Evolutionary conservation across 2,888 invertebrate species (phyloP).

Genomic region (Silvanus unidentatus): DNA sequence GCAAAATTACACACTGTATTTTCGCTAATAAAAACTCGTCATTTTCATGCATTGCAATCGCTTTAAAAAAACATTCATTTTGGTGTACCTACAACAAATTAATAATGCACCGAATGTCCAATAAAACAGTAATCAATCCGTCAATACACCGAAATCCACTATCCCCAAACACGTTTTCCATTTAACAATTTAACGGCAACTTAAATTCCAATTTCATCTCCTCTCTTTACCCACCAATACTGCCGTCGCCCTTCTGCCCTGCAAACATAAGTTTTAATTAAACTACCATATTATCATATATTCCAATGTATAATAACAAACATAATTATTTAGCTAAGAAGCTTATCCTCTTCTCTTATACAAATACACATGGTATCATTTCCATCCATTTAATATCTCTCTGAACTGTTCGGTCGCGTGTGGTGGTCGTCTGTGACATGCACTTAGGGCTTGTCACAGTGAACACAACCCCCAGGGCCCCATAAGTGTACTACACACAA

Average conservation of each 20-base stretch:
- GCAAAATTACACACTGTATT: too few relatives aligned
- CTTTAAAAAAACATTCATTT: too few relatives aligned
- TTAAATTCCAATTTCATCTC: too few relatives aligned
- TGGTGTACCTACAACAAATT: conserved; percentile 5
- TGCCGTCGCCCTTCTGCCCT: too few relatives aligned
- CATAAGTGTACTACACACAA: not conserved
- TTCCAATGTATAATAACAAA: conserved; percentile 4
- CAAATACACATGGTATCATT: conserved; percentile 16
- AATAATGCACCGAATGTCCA: conserved; percentile 26
- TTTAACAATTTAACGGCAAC: too few relatives aligned
- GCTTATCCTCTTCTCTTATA: conserved; percentile 22
- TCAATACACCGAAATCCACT: conserved; percentile 27
- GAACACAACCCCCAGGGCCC: not conserved
- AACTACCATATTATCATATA: too few relatives aligned
- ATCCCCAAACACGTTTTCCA: conserved; percentile 11
- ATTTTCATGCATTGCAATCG: too few relatives aligned
- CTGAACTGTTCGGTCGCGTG: not conserved
- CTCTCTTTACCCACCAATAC: too few relatives aligned
- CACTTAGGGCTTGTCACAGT: not conserved
- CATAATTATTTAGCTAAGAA: conserved; percentile 15
- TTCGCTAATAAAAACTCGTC: too few relatives aligned
- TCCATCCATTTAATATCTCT: not conserved
- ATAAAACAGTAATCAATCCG: conserved; percentile 23
- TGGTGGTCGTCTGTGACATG: conserved; percentile 1
- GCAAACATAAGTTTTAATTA: too few relatives aligned